Percentiles rank a stretch among this genome's conserved stretches.
Conservation (phyloP, 2,113 vertebrate species). For the Coregonus clupeaformis region DNA sequence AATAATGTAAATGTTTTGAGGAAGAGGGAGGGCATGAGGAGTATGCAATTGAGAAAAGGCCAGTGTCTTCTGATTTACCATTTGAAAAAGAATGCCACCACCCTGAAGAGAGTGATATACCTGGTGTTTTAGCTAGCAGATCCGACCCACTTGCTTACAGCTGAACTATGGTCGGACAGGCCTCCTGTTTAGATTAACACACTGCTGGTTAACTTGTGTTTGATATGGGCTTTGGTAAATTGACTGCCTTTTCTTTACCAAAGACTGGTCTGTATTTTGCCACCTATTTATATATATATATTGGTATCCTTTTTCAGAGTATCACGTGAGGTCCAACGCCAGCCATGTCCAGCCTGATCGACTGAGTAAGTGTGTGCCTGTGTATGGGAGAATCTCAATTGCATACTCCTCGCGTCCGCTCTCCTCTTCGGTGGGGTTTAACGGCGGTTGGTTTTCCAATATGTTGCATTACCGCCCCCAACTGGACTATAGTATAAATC, state of each 20-base stretch:
- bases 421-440: slow-evolving; percentile 72
- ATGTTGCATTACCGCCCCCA: too few species aligned
- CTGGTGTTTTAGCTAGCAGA: slow-evolving; percentile 98
- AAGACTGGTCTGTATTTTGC: background rate
- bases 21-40: too few species aligned
- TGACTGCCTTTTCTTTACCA: background rate
- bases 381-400: slow-evolving; percentile 22
- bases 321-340: slow-evolving; percentile 93
- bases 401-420: too few species aligned
- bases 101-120: slow-evolving; percentile 94
- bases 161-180: too few species aligned
- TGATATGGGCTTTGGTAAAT: slow-evolving; percentile 98
- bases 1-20: too few species aligned
- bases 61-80: slow-evolving; percentile 97
- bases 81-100: slow-evolving; percentile 97
- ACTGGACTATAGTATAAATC: too few species aligned
- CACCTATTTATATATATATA: background rate
- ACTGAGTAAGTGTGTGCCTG: slow-evolving; percentile 87
- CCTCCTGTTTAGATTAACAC: too few species aligned
- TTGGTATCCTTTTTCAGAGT: slow-evolving; percentile 73
- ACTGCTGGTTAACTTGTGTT: too few species aligned
- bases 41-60: too few species aligned
- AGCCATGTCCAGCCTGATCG: slow-evolving; percentile 95
- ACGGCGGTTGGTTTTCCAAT: slow-evolving; percentile 80
- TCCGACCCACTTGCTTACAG: slow-evolving; percentile 70